phyloP scores from a whole-genome alignment of 2,797 vertebrate species.

The Bryconaethiops microstoma region DNA sequence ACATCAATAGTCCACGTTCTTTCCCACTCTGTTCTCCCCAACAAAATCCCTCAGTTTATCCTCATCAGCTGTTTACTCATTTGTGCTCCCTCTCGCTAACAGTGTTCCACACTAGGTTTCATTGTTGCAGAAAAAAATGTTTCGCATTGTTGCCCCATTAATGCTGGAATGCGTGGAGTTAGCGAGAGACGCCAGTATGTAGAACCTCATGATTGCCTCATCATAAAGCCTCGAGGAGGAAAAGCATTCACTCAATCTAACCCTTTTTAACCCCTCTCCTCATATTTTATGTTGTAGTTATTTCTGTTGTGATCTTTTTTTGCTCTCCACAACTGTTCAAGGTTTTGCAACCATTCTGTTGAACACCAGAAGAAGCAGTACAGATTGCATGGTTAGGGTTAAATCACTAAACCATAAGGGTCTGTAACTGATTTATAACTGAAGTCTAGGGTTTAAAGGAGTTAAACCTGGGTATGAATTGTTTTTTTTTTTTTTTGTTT shows the following conservation, averaged over 20 bases:
- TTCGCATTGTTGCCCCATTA: conserved; percentile 19
- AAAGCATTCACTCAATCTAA: conserved; percentile 6
- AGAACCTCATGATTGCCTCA: conserved; percentile 39
- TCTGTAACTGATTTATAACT: no score
- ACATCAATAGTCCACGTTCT: conserved; percentile 26
- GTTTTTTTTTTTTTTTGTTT: background rate
- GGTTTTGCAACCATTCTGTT: conserved; percentile 24
- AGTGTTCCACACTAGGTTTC: conserved; percentile 30
- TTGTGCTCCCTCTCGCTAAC: conserved; percentile 55
- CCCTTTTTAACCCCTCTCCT: conserved; percentile 32
- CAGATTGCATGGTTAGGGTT: background rate
- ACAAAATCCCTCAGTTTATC: conserved; percentile 17
- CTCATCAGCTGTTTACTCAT: conserved; percentile 44
- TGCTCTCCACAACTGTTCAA: conserved; percentile 52
- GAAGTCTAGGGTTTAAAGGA: no score
- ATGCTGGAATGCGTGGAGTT: conserved; percentile 47
- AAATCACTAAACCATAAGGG: background rate
- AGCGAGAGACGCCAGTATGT: conserved; percentile 52
- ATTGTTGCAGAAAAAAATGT: conserved; percentile 30
- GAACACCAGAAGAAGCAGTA: background rate
- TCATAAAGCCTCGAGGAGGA: conserved; percentile 5
- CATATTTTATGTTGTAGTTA: conserved; percentile 46
- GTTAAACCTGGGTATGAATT: no score
- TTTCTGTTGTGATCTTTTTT: conserved; percentile 12
- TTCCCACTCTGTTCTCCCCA: conserved; percentile 20